Base-by-base conservation (phyloP, 2,113 vertebrate genomes). In the Platanista minor region DNA sequence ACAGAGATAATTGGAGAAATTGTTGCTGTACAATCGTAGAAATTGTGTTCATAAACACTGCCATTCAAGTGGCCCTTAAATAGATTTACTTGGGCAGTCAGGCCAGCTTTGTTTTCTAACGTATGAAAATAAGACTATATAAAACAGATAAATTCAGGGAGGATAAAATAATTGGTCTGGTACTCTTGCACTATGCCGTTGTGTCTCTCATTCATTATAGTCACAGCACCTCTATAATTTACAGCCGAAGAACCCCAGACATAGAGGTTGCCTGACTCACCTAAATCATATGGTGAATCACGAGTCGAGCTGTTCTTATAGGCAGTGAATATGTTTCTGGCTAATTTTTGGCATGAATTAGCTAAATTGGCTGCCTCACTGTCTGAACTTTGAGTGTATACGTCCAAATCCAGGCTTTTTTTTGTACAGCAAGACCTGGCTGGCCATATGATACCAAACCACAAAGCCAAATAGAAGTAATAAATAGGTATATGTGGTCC, bases 201-300 rank as follows among this genome's bases (percentile, higher is more conserved):
- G 77, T 78, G 71, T 91, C 61, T 94, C 86, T 92, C 86, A 75
- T 92, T 97, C 87, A 84, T 93, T 97, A 97, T 91, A 90, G 27
- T 78, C 74, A 57, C 62, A 66, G 49, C 85, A 92, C 89, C 90
- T 91, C 93, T 97, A 78, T 97, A 96, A 98, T 97, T 96, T 98
- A 91, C 74, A 75, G 89, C 80, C 43, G 85, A 97, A 52, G 85
- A 88, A 80, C 61, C 93, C 96, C 95, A 97, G 93, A 97, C 96
- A 90, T 81, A 94, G 97, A 96, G 91, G 97, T 98, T 95, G 97
- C 74, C 66, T 97, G 94, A 96, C 77, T 95, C 95, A 97, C 91
- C 74, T 94, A 96, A 96, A 95, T 97, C 95, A 97, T 83, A 88
- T 13, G 61, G 96, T 97, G 96, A 97, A 85, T 95, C 72, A 83